Evolutionary conservation across 2,888 invertebrate genomes (phyloP), one percentile per base, ranked within the genome.

Genomic region (Epirrita christyi): DNA sequence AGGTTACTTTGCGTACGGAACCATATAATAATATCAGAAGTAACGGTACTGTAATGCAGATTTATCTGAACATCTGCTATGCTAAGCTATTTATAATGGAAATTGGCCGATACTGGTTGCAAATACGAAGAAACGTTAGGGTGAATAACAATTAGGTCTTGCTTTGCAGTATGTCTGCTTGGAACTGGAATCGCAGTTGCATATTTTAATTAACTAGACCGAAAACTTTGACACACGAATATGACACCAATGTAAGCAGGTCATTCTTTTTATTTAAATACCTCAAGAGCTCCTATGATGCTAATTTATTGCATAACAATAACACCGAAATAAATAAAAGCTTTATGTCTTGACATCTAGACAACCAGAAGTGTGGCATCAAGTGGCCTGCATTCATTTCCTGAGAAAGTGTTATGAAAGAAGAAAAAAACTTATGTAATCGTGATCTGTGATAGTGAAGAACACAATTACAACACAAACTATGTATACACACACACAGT

Each of bases 401-500:
- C 50, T 46, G 57, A 37, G 42, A 57, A 50, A 42, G 46, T 56
- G 41, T 48, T 52, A 49, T 45, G 27, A 43, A 45, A 37, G 34
- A 29, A 14, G 41, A 11, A 49, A 45, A 56, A 54, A 41, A 54
- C n/a, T 58, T 36, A 38, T 37, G 54, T 52, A 42, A 61, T 60
- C 60, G 50, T 45, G 47, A 67, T 52, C 37, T 46, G 65, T 70
- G 66, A 70, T 66, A 67, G 63, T 65, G 64, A 70, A 67, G 63
- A 62, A 67, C 61, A 70, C 67, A 72, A 71, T 71, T 71, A 73
- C 68, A 63, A 70, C 61, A 68, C 67, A 61, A 66, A 63, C 57
- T 67, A 70, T 73, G 28, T 1, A 29, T 8, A 67, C 67, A 66
- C n/a, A 76, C 74, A 81, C 79, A 71, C 64, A 60, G 21, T 63